Evolutionary conservation across 2,113 vertebrate genomes (phyloP), one percentile per base, ranked within the genome.

Genomic region (Tupaia tana): DNA sequence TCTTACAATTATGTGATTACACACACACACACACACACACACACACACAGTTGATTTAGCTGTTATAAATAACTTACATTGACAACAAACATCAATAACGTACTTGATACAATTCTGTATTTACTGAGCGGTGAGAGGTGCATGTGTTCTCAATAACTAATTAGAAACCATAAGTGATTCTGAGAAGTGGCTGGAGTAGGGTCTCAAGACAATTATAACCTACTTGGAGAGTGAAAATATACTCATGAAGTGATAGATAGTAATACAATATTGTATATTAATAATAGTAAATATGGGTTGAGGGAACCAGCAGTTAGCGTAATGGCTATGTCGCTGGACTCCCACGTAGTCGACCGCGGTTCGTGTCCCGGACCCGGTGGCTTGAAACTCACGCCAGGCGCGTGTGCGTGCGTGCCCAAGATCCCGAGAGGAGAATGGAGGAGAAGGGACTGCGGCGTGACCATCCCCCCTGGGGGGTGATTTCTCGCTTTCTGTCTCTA

Each of bases 101-200:
- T 29, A 91, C 56, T 64, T 66, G 89, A 34, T 43, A 71, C 4
- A 91, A 79, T 71, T 66, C 12, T 79, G 52, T 79, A 59, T 43
- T 75, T 80, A 66, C 24, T 63, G 31, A 92, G 54, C 91, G 4
- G 54, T 63, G 31, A 92, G 54, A 93, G 4, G 54, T 20, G 85
- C 63, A 64, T 34, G 31, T 52, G 79, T 66, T 86, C 6, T 54
- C 0, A 25, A 14, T 56, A 91, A 77, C 66, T n/a, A 91, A 6
- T 56, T 75, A 85, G n/a, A 89, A 96, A 94, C 27, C 54, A 24
- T 58, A 93, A 85, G 13, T 83, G 9, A 92, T 83, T 74, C 31
- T 69, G 75, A 93, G 7, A 93, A 75, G 66, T 70, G 18, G 9
- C 25, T 82, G 70, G 43, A 52, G 6, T 14, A 22, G 92, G 13